Base-by-base conservation (phyloP, 2,797 vertebrate species). In the Spheniscus humboldti region DNA sequence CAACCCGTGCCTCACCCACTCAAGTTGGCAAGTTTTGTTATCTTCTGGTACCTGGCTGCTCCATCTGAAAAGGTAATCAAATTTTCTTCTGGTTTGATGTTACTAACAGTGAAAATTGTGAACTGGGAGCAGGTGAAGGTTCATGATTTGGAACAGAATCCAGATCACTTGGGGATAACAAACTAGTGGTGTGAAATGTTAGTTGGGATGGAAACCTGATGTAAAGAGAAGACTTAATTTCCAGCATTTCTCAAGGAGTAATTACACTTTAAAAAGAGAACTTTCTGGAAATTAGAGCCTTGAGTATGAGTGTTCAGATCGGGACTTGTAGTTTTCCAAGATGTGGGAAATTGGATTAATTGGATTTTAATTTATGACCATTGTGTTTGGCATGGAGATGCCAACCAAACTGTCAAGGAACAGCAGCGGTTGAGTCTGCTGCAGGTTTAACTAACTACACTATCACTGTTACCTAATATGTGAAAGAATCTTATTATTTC, bases 221-320 rank as follows among this genome's bases (percentile, higher is more conserved):
- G 9, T 55, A 59, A 81, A 82, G 41, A 62, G 31, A 59, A n/a
- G 9, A 13, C 2, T 1, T 30, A 9, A 23, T 60, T 79, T 67
- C 15, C 3, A 64, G 27, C 3, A 6, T 50, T 85, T 95, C 23
- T n/a, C 7, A 45, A 79, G 23, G 28, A 45, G 13, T 47, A 52
- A 39, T 27, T 56, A 2, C 3, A 3, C 25, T 69, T 74, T 20
- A 3, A 39, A 79, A 59, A 53, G 0, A 59, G 15, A 41, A 10
- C 23, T 83, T 84, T 56, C 18, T 78, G 47, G 8, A 30, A 33
- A 57, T 43, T 41, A 50, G 9, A 45, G 37, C 19, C 25, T 71
- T 10, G 10, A 41, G 11, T 73, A 4, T 52, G 30, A 63, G 22
- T 0, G 0, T 53, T 76, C 63, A 48, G 14, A 66, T 73, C 19